These are phyloP conservation scores for Serinus canaria DNA, from an alignment of 2,113 vertebrate species.

Conservation along the genomic window DNA sequence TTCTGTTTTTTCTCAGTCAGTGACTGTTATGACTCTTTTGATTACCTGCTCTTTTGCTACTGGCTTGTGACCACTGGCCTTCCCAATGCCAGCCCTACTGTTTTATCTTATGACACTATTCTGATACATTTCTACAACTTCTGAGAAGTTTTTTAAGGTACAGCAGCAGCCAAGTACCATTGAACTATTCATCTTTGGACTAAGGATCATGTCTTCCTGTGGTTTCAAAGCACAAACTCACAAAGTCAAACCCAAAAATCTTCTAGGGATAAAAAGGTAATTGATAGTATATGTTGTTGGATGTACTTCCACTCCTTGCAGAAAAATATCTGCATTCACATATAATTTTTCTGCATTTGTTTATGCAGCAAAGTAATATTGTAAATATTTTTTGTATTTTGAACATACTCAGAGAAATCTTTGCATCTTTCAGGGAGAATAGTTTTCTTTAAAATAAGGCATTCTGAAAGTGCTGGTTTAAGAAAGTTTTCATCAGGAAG, in stretches of 20 bases:
- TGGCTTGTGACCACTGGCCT: neutral
- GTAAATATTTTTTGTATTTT: neutral
- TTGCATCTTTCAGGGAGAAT: neutral
- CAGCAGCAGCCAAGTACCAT: neutral
- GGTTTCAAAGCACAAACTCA: neutral
- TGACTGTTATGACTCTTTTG: neutral
- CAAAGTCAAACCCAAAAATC: neutral
- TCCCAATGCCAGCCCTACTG: neutral
- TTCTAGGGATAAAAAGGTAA: neutral
- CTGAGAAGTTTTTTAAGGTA: neutral
- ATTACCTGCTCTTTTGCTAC: neutral
- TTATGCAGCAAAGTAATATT: neutral
- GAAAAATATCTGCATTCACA: neutral
- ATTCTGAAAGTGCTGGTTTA: neutral
- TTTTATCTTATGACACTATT: neutral
- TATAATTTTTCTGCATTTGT: neutral
- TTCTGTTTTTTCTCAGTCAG: neutral
- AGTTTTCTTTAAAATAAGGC: neutral
- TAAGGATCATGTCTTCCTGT: neutral
- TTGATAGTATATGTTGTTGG: neutral
- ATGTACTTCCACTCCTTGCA: neutral
- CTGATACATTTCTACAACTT: neutral
- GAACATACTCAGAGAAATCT: neutral
- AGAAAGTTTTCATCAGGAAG: neutral
- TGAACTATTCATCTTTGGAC: neutral